Evolutionary conservation across 2,113 vertebrate species (phyloP).

Genomic region (Talpa occidentalis): DNA sequence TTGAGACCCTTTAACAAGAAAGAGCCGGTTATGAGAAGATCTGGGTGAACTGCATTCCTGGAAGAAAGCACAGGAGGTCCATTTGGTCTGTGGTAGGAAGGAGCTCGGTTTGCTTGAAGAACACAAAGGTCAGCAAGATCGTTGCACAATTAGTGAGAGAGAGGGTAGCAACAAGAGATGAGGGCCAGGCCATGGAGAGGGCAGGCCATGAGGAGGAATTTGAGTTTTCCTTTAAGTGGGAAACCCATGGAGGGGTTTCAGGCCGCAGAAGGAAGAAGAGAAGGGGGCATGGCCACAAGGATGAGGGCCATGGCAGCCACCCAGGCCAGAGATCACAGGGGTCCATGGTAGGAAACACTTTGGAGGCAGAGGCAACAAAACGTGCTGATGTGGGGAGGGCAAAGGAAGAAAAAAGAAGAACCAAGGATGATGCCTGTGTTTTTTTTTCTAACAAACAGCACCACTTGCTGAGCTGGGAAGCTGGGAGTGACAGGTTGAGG

Average conservation of each 20-base stretch:
- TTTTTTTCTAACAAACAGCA: not conserved
- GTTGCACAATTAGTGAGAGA: not conserved
- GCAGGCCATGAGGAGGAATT: not conserved
- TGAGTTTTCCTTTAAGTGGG: not conserved
- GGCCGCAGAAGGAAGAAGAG: not conserved
- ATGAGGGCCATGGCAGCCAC: not conserved
- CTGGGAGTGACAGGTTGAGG: not conserved
- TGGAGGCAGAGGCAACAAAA: not conserved
- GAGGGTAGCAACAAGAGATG: not conserved
- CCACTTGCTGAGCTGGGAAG: not conserved
- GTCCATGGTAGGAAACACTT: not conserved
- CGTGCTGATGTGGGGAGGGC: not conserved
- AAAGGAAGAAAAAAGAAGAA: not conserved
- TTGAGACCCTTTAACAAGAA: not conserved
- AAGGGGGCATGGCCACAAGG: not conserved
- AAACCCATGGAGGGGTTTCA: not conserved
- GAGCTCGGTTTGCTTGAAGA: not conserved
- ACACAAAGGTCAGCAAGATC: not conserved
- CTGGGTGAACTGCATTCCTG: not conserved
- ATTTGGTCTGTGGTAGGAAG: not conserved
- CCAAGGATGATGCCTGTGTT: not conserved
- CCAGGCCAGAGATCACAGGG: not conserved
- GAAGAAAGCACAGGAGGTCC: not conserved
- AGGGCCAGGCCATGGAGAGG: not conserved
- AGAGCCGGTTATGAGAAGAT: not conserved